Percentiles rank a stretch among this genome's conserved stretches.
These are phyloP conservation scores for Schizaphis graminum DNA, from an alignment of 2,888 invertebrate genomes.

Conservation along the genomic window DNA sequence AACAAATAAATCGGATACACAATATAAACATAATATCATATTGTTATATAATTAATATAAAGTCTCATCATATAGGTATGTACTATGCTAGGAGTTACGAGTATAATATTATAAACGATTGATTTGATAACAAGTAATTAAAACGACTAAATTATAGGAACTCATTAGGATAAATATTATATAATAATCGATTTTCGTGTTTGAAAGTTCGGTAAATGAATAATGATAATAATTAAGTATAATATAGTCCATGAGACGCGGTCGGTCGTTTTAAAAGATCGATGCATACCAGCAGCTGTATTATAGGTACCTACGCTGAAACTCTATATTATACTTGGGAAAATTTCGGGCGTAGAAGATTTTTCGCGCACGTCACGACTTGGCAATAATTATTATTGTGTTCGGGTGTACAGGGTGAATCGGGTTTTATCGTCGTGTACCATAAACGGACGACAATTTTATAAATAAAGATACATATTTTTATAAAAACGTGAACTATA, in stretches of 20 bases:
- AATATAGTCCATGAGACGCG: background rate
- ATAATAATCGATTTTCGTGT: background rate
- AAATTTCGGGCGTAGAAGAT: background rate
- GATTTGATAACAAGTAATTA: background rate
- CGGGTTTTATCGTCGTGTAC: background rate
- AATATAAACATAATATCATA: background rate
- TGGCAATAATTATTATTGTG: background rate
- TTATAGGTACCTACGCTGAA: too few relatives aligned
- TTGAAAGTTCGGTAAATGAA: background rate
- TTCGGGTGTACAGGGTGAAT: background rate
- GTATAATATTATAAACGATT: background rate
- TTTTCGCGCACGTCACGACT: background rate
- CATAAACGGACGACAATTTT: rapidly evolving
- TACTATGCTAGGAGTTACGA: background rate
- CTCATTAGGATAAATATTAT: background rate
- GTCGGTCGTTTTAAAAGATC: background rate
- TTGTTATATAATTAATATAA: background rate
- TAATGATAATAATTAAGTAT: background rate
- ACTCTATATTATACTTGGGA: background rate
- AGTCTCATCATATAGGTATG: background rate
- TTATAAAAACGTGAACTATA: background rate
- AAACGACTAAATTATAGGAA: background rate
- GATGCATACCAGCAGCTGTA: background rate
- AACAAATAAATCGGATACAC: background rate
- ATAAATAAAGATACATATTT: too few relatives aligned